Base-by-base conservation (phyloP, 2,888 invertebrate genomes). In the Leptinotarsa tumamoca region DNA sequence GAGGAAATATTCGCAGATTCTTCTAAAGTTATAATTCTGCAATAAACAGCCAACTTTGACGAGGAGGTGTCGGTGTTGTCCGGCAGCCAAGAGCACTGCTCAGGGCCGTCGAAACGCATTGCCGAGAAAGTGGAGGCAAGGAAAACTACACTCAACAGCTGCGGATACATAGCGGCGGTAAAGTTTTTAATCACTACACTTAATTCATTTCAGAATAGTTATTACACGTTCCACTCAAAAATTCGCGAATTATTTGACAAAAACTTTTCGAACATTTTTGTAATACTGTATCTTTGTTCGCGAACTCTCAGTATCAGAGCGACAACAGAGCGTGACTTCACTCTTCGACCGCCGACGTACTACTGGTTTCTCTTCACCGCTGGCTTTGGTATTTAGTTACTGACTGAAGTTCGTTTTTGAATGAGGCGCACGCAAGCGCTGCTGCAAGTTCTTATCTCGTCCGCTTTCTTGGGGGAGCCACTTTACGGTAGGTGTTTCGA, bases 21-120 rank as follows among this genome's bases (percentile, higher is more conserved):
- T 80, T 95, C 95, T 77, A 95, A 90, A 80, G 93, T 92, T 80
- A 94, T 90, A 84, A 95, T 90, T 84, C 91, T 91, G 87, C 95
- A 95, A 76, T 92, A 90, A 78, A 93, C 90, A 58, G 89, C 87
- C 85, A 87, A 83, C 80, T 88, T 91, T 86, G 87, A 91, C 87
- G 87, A 90, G 86, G 86, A 84, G 5, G 89, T 89, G 78, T 89
- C 89, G 83, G 89, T 89, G 84, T 88, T 88, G 80, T 89, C 90
- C 75, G 89, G 86, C 79, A 88, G 82, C 89, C 89, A 90, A 52
- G 87, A 86, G 80, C 90, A 90, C 79, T 88, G 88, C 80, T 90
- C 90, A 3, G 87, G 87, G 50, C 88, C 86, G 74, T 88, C 87
- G 80, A 84, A 87, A 88, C 85, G 88, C 82, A 84, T 88, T 21